Percentiles rank a stretch among this genome's conserved stretches.
Evolutionary conservation across 2,888 invertebrate species (phyloP).

Genomic region (Chymomyza caudatula): DNA sequence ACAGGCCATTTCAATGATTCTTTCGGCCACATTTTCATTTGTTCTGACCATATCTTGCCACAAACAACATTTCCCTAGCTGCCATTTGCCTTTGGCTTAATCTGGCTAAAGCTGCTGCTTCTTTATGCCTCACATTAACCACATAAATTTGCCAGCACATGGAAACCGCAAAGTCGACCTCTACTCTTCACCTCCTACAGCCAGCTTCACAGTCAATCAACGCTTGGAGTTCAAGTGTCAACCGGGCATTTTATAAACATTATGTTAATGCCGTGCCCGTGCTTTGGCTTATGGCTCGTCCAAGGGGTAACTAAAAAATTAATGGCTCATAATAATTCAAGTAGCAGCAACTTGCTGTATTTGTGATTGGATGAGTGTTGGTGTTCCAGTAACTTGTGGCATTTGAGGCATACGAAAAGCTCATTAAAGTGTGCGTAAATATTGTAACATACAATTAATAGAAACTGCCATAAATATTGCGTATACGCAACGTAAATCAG

Average conservation of each 20-base stretch:
- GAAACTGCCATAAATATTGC: slow-evolving; percentile 67
- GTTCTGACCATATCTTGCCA: background rate
- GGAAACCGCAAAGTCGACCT: no score
- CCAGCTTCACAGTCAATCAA: slow-evolving; percentile 42
- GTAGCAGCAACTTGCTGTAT: slow-evolving; percentile 20
- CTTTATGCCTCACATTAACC: background rate
- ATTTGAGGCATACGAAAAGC: background rate
- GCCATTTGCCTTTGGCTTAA: background rate
- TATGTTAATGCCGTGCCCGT: slow-evolving; percentile 33
- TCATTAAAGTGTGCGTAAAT: slow-evolving; percentile 51
- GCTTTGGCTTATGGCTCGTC: slow-evolving; percentile 7
- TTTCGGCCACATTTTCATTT: background rate
- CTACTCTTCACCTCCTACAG: background rate
- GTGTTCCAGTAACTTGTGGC: background rate
- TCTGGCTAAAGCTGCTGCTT: background rate
- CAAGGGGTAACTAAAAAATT: slow-evolving; percentile 42
- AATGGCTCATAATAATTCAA: slow-evolving; percentile 64
- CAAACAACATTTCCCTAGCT: background rate
- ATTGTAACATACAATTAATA: slow-evolving; percentile 65
- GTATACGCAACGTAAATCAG: slow-evolving; percentile 67
- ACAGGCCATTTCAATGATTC: background rate
- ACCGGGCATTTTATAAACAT: slow-evolving; percentile 16
- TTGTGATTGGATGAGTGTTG: background rate
- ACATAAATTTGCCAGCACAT: background rate
- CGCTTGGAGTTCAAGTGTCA: background rate